Evolutionary conservation across 2,797 vertebrate genomes (phyloP).

Genomic region (Enteromius argenteus): DNA sequence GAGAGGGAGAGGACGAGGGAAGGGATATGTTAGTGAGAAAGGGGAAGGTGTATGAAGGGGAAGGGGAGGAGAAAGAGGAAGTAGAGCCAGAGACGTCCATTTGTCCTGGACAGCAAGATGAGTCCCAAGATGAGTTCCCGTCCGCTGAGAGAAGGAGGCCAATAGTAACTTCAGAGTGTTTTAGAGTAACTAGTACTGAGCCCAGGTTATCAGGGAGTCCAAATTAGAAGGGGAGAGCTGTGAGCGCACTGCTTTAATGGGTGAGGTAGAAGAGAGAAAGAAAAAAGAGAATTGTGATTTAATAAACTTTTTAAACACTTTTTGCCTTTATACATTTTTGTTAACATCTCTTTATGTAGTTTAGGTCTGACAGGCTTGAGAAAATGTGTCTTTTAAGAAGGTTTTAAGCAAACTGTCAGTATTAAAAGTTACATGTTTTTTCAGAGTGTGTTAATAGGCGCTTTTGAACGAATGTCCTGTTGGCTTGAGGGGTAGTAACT

Average conservation of each 20-base stretch:
- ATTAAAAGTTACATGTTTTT: neutral
- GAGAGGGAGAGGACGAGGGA: slow-evolving; percentile 71
- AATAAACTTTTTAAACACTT: slow-evolving; percentile 37
- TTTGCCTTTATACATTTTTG: slow-evolving; percentile 39
- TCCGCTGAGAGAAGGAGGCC: neutral
- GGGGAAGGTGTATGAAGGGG: slow-evolving; percentile 69
- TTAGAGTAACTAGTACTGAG: slow-evolving; percentile 1
- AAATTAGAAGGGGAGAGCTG: slow-evolving; percentile 12
- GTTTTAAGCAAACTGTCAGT: neutral
- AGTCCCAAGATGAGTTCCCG: slow-evolving; percentile 8
- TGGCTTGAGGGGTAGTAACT: neutral
- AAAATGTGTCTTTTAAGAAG: neutral
- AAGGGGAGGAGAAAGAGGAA: slow-evolving; percentile 68
- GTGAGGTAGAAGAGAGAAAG: slow-evolving; percentile 1
- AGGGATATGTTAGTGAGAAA: slow-evolving; percentile 73
- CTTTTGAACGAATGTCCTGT: neutral
- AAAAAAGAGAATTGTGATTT: slow-evolving; percentile 11
- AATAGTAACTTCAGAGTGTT: neutral
- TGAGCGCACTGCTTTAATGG: slow-evolving; percentile 17
- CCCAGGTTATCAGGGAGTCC: slow-evolving; percentile 19
- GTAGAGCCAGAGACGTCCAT: slow-evolving; percentile 74
- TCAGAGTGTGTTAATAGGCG: neutral
- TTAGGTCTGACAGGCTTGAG: neutral
- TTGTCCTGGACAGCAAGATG: slow-evolving; percentile 40
- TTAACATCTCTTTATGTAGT: neutral